Base-by-base conservation (phyloP, 1,140 invertebrate genomes). In the Pogonognathellus flavescens region DNA sequence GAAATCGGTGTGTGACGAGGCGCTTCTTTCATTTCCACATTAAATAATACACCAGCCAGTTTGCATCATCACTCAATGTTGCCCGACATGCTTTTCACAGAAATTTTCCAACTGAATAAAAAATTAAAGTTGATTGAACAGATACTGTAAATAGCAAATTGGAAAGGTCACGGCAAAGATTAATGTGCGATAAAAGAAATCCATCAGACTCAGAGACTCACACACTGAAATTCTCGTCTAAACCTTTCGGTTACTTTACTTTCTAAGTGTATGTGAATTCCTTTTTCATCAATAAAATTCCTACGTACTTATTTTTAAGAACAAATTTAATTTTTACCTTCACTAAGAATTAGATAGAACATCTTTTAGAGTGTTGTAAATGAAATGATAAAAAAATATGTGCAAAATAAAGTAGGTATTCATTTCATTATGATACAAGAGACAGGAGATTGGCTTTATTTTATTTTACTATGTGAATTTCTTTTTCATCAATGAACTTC, bases 1-100 rank as follows among this genome's bases (percentile, higher is more conserved):
- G 81, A 85, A 85, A 85, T 70, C 49, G 31, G 55, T 66, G 80
- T 66, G 49, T 72, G 59, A 62, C 62, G 83, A 70, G 80, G 76
- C 84, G 70, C 76, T 80, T 80, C 84, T 82, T 85, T 41, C 11
- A 41, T 85, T 81, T 70, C 11, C 14, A 25, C 62, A 22, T 25
- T 66, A 13, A 13, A 66, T 25, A 31, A 16, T 11, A 25, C 22
- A 14, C 41, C 70, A 76, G 14, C 59, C n/a, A 62, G 25, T 31
- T 76, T 49, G 41, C 66, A 66, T 84, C 50, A 70, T 70, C 70
- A 80, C 55, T 83, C 82, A 83, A 60, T 62, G 59, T 83, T 62
- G 0, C 49, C 70, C 70, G 70, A 76, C 31, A 83, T 62, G 41
- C 25, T 84, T 84, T 84, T 84, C 83, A 53, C 83, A 70, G 18